These are phyloP conservation scores for Intellagama lesueurii DNA, from an alignment of 2,797 vertebrate species.

Conservation along the genomic window DNA sequence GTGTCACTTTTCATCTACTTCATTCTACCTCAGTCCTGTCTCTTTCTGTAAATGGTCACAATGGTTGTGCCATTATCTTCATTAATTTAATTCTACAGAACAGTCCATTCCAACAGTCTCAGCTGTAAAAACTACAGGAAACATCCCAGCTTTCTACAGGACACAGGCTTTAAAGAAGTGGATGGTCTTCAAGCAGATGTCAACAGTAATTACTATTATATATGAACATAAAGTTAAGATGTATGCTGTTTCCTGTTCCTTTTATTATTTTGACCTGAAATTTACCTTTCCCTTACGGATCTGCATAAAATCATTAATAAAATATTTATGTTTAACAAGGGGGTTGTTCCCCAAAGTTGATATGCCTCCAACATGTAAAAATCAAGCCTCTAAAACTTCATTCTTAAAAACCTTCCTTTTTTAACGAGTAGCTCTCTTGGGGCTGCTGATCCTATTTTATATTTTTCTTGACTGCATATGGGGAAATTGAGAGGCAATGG, in stretches of 20 bases:
- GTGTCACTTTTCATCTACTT: conserved; percentile 29
- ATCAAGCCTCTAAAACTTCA: not conserved
- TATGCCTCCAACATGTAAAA: not conserved
- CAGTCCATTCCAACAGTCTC: conserved; percentile 1
- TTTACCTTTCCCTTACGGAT: conserved; percentile 49
- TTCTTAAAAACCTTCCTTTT: conserved; percentile 20
- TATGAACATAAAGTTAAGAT: conserved; percentile 56
- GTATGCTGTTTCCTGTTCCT: conserved; percentile 48
- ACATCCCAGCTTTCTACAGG: conserved; percentile 39
- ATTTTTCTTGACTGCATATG: not conserved
- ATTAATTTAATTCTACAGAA: conserved; percentile 40
- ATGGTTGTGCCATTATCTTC: conserved; percentile 27
- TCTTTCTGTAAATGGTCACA: conserved; percentile 15
- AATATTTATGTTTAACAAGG: conserved; percentile 28
- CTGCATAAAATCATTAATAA: conserved; percentile 27
- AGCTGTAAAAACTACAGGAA: conserved; percentile 17
- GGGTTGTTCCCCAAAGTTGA: not conserved
- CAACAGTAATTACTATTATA: conserved; percentile 57
- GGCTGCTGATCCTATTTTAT: not conserved
- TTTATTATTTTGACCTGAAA: conserved; percentile 63
- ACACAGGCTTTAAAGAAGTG: conserved; percentile 40
- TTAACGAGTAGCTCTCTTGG: not conserved
- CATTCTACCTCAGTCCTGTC: conserved; percentile 23
- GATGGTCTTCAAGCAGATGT: conserved; percentile 29
- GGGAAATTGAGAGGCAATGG: not conserved